Evolutionary conservation across 2,888 invertebrate genomes (phyloP).

Genomic region (Leptinotarsa haldemani): DNA sequence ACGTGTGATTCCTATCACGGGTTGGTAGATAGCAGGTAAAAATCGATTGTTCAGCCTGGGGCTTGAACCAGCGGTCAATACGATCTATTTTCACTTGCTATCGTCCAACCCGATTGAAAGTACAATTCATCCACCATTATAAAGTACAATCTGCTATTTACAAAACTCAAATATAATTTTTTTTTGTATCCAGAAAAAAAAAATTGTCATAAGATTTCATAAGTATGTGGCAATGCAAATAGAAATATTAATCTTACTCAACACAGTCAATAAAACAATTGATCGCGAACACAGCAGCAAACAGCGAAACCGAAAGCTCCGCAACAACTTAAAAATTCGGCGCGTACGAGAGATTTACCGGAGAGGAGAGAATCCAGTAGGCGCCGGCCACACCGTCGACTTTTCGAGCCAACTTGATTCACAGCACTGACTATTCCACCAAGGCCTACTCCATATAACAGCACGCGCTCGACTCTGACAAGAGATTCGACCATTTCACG

Average conservation of each 20-base stretch:
- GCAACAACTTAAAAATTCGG: slow-evolving; percentile 11
- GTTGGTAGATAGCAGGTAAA: no score
- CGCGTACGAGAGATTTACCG: slow-evolving; percentile 26
- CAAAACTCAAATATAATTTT: no score
- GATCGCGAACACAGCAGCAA: background rate
- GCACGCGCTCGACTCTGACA: slow-evolving; percentile 41
- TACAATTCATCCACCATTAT: no score
- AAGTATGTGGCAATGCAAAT: background rate
- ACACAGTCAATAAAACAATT: slow-evolving; percentile 29
- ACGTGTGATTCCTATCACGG: no score
- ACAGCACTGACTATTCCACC: slow-evolving; percentile 40
- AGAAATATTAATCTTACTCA: slow-evolving; percentile 33
- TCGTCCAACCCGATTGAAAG: no score
- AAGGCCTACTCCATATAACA: slow-evolving; percentile 35
- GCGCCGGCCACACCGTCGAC: slow-evolving; percentile 30
- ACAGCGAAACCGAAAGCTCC: slow-evolving; percentile 26
- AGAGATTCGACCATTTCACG: slow-evolving; percentile 32
- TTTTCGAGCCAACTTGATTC: slow-evolving; percentile 37
- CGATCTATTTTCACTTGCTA: no score
- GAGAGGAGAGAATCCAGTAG: slow-evolving; percentile 19
- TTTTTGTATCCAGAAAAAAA: no score
- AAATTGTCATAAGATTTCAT: background rate
- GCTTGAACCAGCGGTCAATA: no score
- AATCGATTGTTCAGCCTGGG: no score
- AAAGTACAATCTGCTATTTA: no score